Conservation (phyloP, 2,113 vertebrate genomes). For the Aviceda subcristata region DNA sequence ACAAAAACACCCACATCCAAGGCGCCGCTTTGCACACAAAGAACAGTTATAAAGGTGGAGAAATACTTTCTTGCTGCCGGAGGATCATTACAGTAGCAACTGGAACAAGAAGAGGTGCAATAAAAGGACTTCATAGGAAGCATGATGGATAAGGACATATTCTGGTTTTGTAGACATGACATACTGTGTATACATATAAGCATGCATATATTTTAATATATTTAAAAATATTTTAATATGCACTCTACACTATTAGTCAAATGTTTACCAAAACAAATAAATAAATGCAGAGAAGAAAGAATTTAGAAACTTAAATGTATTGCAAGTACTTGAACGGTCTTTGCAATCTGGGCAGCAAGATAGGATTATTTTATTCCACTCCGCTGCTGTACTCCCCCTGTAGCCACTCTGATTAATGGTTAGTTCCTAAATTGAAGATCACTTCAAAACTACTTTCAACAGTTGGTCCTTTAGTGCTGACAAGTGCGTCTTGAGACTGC, state of each 20-base stretch:
- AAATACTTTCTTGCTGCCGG: background rate
- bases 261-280: background rate
- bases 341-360: background rate
- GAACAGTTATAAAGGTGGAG: background rate
- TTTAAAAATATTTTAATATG: background rate
- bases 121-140: background rate
- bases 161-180: background rate
- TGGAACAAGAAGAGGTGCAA: background rate
- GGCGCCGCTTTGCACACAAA: background rate
- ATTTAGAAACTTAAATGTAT: background rate
- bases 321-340: background rate
- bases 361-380: background rate
- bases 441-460: background rate
- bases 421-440: background rate
- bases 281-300: background rate
- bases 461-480: background rate
- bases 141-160: background rate
- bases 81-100: fast-evolving
- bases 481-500: background rate
- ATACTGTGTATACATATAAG: fast-evolving
- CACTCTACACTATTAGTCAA: background rate
- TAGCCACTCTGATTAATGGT: background rate
- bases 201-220: fast-evolving
- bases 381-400: background rate
- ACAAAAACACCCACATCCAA: background rate